These are phyloP conservation scores for Eidolon helvum DNA, from an alignment of 2,113 vertebrate genomes.

Conservation along the genomic window DNA sequence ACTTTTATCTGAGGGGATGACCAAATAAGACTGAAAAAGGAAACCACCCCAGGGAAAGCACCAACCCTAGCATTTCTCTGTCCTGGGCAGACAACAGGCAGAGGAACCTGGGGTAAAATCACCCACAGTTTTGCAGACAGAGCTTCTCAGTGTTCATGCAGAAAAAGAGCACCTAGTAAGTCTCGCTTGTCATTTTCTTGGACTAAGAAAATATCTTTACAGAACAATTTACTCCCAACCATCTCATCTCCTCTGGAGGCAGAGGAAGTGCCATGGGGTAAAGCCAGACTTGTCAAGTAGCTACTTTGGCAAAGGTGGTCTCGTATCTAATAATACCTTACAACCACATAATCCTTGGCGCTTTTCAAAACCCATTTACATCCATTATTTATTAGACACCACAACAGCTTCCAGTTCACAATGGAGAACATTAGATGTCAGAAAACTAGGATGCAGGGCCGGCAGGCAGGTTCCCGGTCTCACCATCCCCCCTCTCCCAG, in stretches of 20 bases:
- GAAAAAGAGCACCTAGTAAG: not conserved
- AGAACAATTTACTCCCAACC: not conserved
- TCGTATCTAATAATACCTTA: not conserved
- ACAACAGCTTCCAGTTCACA: not conserved
- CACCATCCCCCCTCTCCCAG: rapidly evolving
- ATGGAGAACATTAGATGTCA: not conserved
- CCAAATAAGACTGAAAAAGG: not conserved
- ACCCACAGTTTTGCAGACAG: too few species aligned
- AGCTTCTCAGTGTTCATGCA: not conserved
- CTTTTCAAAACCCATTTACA: conserved; percentile 4
- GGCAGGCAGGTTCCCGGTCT: not conserved
- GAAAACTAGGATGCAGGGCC: not conserved
- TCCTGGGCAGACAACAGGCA: not conserved
- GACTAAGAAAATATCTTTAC: not conserved
- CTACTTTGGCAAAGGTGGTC: conserved; percentile 14
- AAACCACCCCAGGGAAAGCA: not conserved
- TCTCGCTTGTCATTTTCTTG: not conserved
- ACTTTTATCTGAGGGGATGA: not conserved
- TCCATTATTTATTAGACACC: conserved; percentile 10
- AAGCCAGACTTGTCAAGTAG: conserved; percentile 30
- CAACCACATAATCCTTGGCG: not conserved
- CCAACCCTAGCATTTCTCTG: not conserved
- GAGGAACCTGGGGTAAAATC: not conserved
- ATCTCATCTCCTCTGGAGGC: not conserved
- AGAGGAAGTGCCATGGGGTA: not conserved